Evolutionary conservation across 2,797 vertebrate genomes (phyloP).

Genomic region (Hydrolagus colliei): DNA sequence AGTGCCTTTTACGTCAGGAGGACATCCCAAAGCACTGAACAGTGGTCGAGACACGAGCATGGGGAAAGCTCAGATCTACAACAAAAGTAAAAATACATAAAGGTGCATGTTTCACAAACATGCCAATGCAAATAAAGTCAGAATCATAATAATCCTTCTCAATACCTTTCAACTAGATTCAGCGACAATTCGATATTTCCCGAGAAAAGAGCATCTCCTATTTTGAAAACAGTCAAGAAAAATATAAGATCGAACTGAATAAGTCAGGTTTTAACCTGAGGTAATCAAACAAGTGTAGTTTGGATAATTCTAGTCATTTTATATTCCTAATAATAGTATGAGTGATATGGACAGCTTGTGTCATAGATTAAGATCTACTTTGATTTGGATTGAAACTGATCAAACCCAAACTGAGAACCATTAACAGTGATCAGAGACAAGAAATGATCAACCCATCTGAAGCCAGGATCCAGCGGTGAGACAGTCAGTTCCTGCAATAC

Average conservation of each 20-base stretch:
- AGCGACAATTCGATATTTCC: background rate
- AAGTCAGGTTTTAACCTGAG: background rate
- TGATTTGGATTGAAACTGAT: slow-evolving; percentile 22
- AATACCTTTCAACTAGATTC: background rate
- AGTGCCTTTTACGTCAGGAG: no score
- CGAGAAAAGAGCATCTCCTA: background rate
- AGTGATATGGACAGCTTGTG: slow-evolving; percentile 16
- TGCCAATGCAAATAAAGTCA: background rate
- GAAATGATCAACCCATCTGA: background rate
- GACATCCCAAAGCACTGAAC: no score
- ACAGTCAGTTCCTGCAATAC: slow-evolving; percentile 1
- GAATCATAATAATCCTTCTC: background rate
- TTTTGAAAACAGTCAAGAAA: background rate
- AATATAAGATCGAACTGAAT: background rate
- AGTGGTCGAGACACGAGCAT: no score
- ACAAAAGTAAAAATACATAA: background rate
- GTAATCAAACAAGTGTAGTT: background rate
- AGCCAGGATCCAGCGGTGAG: background rate
- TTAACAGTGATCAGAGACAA: slow-evolving; percentile 17
- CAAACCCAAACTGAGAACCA: background rate
- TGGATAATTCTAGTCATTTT: slow-evolving; percentile 2
- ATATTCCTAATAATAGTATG: slow-evolving; percentile 2
- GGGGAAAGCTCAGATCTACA: no score
- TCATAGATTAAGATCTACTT: slow-evolving; percentile 14
- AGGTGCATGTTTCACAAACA: background rate